phyloP scores from a whole-genome alignment of 1,140 invertebrate species.

The Zaprionus kolodkinae region DNA sequence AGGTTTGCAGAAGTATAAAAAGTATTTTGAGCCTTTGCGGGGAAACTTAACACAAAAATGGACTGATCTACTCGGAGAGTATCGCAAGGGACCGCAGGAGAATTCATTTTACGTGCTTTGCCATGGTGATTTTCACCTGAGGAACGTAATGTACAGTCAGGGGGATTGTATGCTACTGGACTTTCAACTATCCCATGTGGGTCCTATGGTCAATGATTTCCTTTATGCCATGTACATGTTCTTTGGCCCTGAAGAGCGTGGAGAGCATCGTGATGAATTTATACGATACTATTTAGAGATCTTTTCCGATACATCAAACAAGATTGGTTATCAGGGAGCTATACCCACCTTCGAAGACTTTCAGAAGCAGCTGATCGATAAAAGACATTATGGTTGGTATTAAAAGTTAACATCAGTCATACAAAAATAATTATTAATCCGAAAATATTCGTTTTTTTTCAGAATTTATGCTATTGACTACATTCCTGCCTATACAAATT shows the following conservation, averaged over 20 bases:
- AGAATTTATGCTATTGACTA: conserved; percentile 34
- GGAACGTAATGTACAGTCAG: conserved; percentile 53
- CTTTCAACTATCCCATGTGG: conserved; percentile 45
- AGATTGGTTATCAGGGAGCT: conserved; percentile 21
- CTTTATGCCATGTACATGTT: conserved; percentile 53
- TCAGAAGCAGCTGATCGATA: conserved; percentile 23
- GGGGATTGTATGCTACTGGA: conserved; percentile 44
- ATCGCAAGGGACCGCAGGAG: conserved; percentile 13
- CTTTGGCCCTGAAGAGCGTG: conserved; percentile 33
- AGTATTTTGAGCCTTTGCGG: conserved; percentile 17
- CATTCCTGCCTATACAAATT: conserved; percentile 34
- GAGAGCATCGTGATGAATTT: conserved; percentile 24
- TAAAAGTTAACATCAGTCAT: not conserved
- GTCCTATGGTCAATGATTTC: conserved; percentile 44
- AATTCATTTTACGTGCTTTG: conserved; percentile 39
- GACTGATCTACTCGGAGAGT: conserved; percentile 25
- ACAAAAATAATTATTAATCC: not conserved
- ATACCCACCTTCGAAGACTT: conserved; percentile 37
- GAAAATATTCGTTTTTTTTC: not conserved
- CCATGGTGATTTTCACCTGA: conserved; percentile 55
- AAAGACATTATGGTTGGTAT: conserved; percentile 24
- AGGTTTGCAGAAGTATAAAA: conserved; percentile 38
- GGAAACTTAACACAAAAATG: conserved; percentile 21
- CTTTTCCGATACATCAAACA: conserved; percentile 26
- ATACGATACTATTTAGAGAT: conserved; percentile 37